These are phyloP conservation scores for Corydoras sp. DNA, from an alignment of 2,113 vertebrate genomes.

Conservation along the genomic window DNA sequence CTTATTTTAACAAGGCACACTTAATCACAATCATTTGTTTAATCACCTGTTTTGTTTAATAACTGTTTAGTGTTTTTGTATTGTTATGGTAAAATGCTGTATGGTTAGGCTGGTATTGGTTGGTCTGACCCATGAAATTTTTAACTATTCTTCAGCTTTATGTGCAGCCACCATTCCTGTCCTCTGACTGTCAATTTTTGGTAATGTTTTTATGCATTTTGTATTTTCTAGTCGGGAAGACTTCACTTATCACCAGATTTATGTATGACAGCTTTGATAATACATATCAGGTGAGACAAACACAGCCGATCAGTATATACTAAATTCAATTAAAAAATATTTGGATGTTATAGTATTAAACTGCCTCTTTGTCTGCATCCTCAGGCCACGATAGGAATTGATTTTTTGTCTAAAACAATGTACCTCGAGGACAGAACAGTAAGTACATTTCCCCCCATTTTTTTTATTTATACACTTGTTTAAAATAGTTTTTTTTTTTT, in stretches of 20 bases:
- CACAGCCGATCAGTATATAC: not conserved
- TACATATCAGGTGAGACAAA: conserved; percentile 84
- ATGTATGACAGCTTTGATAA: conserved; percentile 99
- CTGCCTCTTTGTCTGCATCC: conserved; percentile 38
- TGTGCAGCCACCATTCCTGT: not conserved
- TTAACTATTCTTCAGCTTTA: too few relatives aligned
- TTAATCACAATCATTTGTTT: too few relatives aligned
- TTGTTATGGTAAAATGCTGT: too few relatives aligned
- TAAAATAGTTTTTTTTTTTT: not conserved
- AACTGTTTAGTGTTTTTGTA: too few relatives aligned
- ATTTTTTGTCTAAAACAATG: conserved; percentile 99
- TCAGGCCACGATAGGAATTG: conserved; percentile 98
- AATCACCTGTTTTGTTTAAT: too few relatives aligned
- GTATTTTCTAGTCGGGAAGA: conserved; percentile 82
- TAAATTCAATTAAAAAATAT: not conserved
- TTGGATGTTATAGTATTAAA: not conserved
- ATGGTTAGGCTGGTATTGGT: too few relatives aligned
- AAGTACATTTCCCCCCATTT: conserved; percentile 53
- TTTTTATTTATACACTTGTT: conserved; percentile 1
- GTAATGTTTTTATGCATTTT: not conserved
- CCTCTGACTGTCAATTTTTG: not conserved
- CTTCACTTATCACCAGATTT: conserved; percentile 95
- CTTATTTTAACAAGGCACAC: too few relatives aligned
- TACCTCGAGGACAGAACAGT: conserved; percentile 99
- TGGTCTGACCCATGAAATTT: too few relatives aligned